Base-by-base conservation (phyloP, 2,113 vertebrate genomes). In the Phylloscopus trochiloides region DNA sequence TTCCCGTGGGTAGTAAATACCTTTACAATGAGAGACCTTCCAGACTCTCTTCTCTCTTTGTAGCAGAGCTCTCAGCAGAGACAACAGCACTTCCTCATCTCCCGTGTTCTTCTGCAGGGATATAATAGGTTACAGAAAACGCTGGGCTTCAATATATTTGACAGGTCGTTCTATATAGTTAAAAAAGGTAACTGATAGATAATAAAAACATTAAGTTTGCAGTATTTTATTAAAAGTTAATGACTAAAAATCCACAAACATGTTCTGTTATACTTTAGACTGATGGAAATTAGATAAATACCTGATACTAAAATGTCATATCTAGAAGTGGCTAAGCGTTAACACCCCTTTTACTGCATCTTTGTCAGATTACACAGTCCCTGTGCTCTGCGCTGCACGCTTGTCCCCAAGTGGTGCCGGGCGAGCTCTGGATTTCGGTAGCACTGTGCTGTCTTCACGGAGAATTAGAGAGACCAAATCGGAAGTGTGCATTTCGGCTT, bases 261-360 rank as follows among this genome's bases (percentile, higher is more conserved):
- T 15, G 24, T 73, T 73, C 22, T 63, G 31, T 55, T 79, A 25
- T 15, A 42, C 42, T 75, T 91, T 3, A 34, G 50, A 34, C 38
- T 32, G 63, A 40, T 17, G 45, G 45, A 65, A 55, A 78, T 63
- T 26, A 50, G 40, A 36, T 38, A 9, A 83, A 48, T 28, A 28
- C 17, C n/a, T 20, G 42, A 31, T 45, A 59, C 18, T 55, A 70
- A 89, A 78, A 50, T 45, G 22, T 14, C 36, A 0, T 31, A 16
- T 74, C 19, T 50, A 50, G 43, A 48, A 50, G 1, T 54, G 40
- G 31, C 63, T 62, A 9, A 67, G 38, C 12, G 5, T 59, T 68
- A 59, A 10, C 11, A 10, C 1, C 2, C 3, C 7, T 32, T 6
- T 65, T 61, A 20, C 0, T 18, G 17, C 6, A 0, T 34, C 32